Evolutionary conservation across 1,140 invertebrate species (phyloP).

Genomic region (Lasioglossum baleicum): DNA sequence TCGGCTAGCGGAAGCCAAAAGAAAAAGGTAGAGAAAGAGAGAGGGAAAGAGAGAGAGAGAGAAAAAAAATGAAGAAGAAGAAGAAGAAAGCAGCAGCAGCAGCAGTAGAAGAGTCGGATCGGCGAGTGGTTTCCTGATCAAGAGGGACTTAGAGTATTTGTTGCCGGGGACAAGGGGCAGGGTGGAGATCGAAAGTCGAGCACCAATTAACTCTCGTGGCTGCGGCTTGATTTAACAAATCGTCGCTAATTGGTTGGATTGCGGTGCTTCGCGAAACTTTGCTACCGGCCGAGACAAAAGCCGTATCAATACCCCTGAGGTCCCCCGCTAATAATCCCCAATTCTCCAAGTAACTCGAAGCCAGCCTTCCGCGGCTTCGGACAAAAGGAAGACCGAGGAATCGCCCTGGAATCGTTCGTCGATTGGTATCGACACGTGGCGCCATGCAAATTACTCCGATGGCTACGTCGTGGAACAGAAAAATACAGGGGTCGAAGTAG

Average conservation of each 20-base stretch:
- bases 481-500: too few relatives aligned
- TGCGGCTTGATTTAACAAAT: conserved; percentile 48
- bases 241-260: conserved; percentile 47
- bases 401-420: neutral
- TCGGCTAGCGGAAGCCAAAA: neutral
- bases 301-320: conserved; percentile 31
- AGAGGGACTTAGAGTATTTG: conserved; percentile 45
- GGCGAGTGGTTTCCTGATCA: conserved; percentile 21
- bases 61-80: neutral
- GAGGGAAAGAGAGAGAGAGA: neutral
- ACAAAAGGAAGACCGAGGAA: conserved; percentile 28
- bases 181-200: conserved; percentile 30
- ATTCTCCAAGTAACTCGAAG: conserved; percentile 28
- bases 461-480: too few relatives aligned
- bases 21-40: neutral
- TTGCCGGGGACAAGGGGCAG: conserved; percentile 18
- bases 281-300: conserved; percentile 37
- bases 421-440: too few relatives aligned
- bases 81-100: neutral
- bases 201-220: conserved; percentile 50
- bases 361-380: neutral
- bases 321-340: conserved; percentile 38
- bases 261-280: conserved; percentile 49
- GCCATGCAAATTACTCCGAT: too few relatives aligned
- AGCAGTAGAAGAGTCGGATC: neutral